Evolutionary conservation across 92 coral and sea anemone species (phyloP), one percentile per base, ranked within the genome.

Genomic region (Epizoanthus scotinus): DNA sequence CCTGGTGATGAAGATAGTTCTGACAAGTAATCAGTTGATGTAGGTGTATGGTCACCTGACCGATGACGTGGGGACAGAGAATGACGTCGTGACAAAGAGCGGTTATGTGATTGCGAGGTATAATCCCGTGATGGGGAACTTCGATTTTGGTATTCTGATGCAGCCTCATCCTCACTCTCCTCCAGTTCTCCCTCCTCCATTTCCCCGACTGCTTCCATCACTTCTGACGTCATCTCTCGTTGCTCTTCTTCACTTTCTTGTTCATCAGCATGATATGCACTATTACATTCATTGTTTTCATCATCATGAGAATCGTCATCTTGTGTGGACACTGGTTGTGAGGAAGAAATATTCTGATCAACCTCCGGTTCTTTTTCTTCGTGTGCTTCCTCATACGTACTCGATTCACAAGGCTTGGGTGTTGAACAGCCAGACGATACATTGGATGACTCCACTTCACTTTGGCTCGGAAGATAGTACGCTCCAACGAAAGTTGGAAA

Each of bases 401-500:
- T n/a, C 44, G 70, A 36, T 67, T 79, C 78, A 24, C 82, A 84
- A 58, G 77, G 40, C 50, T 12, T 53, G n/a, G 13, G n/a, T 26
- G 70, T 44, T 56, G 71, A 84, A 71, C 77, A 40, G 20, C 47
- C 66, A 29, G 77, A 62, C 44, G 9, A 28, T 19, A 47, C 25
- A 29, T 90, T 87, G 7, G 87, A 71, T 3, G 83, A 69, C 34
- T 85, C 89, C 12, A 64, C 73, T 38, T 63, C 82, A 24, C 83
- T 84, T 17, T 29, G 68, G 44, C 40, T 67, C 13, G 97, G 94
- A 74, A 88, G 84, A 75, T 75, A 75, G 70, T 78, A 90, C 70
- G 78, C 92, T 2, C 92, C 97, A 25, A 87, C 78, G 75, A 87
- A 92, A 3, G 90, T 92, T 59, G 91, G 83, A 73, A 84, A 57